Evolutionary conservation across 2,888 invertebrate species (phyloP).

Genomic region (Nomada hirtipes): DNA sequence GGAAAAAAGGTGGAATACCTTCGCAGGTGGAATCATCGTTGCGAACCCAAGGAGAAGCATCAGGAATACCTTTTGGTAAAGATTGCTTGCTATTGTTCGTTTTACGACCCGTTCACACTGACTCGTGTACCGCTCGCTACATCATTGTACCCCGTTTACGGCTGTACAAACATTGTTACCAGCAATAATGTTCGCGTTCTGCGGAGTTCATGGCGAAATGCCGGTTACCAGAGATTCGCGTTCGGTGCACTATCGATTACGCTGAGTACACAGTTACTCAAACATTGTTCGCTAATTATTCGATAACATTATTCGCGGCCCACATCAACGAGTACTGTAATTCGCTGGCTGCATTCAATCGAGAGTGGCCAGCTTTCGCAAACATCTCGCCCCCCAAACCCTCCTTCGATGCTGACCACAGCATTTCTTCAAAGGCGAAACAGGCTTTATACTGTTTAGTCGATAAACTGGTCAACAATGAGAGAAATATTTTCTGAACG

Average conservation of each 20-base stretch:
- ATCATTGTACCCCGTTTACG: conserved; percentile 1
- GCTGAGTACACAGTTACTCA: conserved; percentile 24
- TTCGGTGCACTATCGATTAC: conserved; percentile 37
- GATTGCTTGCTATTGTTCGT: not conserved
- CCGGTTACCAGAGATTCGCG: not conserved
- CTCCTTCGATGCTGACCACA: not conserved
- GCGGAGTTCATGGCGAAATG: conserved; percentile 12
- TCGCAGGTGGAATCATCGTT: not conserved
- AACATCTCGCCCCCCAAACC: not conserved
- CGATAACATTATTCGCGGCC: conserved; percentile 39
- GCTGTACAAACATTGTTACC: conserved; percentile 11
- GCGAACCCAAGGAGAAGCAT: not conserved
- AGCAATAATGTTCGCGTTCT: conserved; percentile 17
- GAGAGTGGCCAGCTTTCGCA: not conserved
- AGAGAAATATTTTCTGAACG: not conserved
- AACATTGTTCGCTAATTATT: conserved; percentile 49
- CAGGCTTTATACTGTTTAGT: not conserved
- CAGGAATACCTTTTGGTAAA: not conserved
- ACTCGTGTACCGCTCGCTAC: not conserved
- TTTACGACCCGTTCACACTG: not conserved
- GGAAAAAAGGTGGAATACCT: not conserved
- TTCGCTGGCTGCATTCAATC: not conserved
- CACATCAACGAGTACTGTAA: not conserved
- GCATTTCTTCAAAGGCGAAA: not conserved
- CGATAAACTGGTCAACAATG: not conserved